phyloP scores from a whole-genome alignment of 1,140 invertebrate genomes.

The Drosophila malerkotliana region DNA sequence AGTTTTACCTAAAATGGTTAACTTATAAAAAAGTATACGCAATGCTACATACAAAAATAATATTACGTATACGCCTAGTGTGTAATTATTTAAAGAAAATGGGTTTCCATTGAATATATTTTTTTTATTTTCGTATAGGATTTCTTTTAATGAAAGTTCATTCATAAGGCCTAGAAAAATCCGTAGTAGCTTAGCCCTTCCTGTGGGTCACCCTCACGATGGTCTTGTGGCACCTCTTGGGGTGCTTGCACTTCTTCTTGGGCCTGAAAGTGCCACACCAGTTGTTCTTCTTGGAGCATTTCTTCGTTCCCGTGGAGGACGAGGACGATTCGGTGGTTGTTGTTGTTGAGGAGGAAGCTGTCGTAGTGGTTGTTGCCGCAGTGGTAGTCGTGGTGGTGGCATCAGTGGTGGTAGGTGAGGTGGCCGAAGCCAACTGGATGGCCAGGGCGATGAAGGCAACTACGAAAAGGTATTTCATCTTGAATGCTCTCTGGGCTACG shows the following conservation, averaged over 20 bases:
- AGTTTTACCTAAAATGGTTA: too few relatives aligned
- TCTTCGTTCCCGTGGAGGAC: conserved; percentile 2
- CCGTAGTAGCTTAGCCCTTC: background rate
- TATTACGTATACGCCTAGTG: too few relatives aligned
- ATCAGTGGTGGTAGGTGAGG: too few relatives aligned
- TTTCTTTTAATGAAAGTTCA: too few relatives aligned
- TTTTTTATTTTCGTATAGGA: too few relatives aligned
- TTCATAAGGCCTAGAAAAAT: too few relatives aligned
- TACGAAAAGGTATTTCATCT: conserved; percentile 19
- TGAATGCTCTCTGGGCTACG: background rate
- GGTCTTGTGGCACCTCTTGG: conserved; percentile 4
- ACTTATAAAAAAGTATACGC: too few relatives aligned
- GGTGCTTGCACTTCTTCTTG: conserved; percentile 9
- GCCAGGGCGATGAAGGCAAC: conserved; percentile 5
- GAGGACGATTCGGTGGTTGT: conserved; percentile 7
- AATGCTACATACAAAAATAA: too few relatives aligned
- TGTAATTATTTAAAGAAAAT: too few relatives aligned
- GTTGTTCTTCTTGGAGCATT: conserved; percentile 8
- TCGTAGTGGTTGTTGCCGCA: background rate
- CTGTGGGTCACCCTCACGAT: conserved; percentile 1
- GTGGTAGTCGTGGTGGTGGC: background rate
- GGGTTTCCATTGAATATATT: too few relatives aligned
- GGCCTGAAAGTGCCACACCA: background rate
- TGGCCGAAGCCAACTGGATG: conserved; percentile 1
- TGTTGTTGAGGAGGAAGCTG: background rate